Base-by-base conservation (phyloP, 2,888 invertebrate species). In the Drosophila pegasa region DNA sequence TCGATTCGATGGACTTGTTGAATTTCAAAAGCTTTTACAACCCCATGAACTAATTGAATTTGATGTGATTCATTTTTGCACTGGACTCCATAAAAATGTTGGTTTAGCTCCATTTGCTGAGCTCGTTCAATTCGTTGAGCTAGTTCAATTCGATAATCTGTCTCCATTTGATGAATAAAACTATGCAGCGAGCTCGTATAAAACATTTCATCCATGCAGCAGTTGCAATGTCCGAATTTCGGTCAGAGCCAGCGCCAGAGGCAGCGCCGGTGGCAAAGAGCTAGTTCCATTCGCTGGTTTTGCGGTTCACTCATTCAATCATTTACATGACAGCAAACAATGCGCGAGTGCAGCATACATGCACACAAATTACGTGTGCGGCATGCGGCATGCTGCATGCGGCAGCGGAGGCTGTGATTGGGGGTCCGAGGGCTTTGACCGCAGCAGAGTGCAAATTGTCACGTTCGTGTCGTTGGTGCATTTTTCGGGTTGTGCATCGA, bases 301-400 rank as follows among this genome's bases (percentile, higher is more conserved):
- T 78, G 70, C 25, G 63, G 56, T 45, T 54, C 45, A 47, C 55
- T 62, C 75, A 65, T 75, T 78, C 74, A 87, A 77, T 65, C 78
- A 77, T 59, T 71, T 58, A 62, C 66, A 45, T 84, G 87, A 68
- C 64, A 70, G 72, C 48, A 57, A 52, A 29, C 62, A 78, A 65
- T 75, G 61, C 55, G 66, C 41, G 41, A 65, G 61, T 66, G 65
- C 12, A 71, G 62, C 50, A 61, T 10, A 29, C 29, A 71, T 18
- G 47, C 31, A 51, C 54, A 35, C 47, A 40, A 25, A 35, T 40
- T 27, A 31, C 40, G 29, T 27, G 18, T 18, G 38, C 25, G 27
- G 27, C 9, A 18, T 12, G 41, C 22, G 14, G n/a, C 43, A 20
- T 50, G 50, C n/a, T n/a, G n/a, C n/a, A n/a, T n/a, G n/a, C n/a